Conservation (phyloP, 2,888 invertebrate genomes). For the Ormyrus rosae region DNA sequence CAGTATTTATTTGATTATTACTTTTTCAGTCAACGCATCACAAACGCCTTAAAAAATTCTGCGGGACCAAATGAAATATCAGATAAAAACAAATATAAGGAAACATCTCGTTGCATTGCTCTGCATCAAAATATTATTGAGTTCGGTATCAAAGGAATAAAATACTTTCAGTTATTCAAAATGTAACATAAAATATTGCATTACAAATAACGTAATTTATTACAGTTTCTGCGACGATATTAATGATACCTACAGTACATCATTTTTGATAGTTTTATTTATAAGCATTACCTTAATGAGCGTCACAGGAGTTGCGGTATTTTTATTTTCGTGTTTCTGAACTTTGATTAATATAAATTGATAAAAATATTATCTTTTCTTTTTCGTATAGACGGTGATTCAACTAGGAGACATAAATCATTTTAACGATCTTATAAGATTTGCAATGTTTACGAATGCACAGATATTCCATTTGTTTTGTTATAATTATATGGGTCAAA, state of each 20-base stretch:
- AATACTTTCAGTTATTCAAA: too few species aligned
- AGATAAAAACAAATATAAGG: too few species aligned
- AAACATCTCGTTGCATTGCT: too few species aligned
- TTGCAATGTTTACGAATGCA: background rate
- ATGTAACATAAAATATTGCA: too few species aligned
- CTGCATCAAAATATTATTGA: too few species aligned
- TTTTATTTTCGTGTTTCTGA: background rate
- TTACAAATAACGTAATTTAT: background rate
- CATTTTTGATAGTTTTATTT: conserved; percentile 16
- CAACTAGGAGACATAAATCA: background rate
- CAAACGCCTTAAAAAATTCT: too few species aligned
- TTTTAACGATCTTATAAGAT: background rate
- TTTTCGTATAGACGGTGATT: background rate
- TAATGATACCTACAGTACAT: conserved; percentile 24
- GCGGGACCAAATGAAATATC: too few species aligned
- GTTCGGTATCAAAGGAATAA: too few species aligned
- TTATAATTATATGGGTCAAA: conserved; percentile 6
- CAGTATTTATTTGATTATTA: too few species aligned
- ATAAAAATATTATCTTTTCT: too few species aligned
- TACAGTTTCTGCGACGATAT: conserved; percentile 42
- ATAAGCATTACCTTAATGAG: conserved; percentile 33
- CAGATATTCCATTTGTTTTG: conserved; percentile 14
- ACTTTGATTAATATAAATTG: too few species aligned
- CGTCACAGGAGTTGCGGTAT: conserved; percentile 43
- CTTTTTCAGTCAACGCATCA: too few species aligned